Conservation (phyloP, 1,140 invertebrate species). For the Caenorhabditis latens region DNA sequence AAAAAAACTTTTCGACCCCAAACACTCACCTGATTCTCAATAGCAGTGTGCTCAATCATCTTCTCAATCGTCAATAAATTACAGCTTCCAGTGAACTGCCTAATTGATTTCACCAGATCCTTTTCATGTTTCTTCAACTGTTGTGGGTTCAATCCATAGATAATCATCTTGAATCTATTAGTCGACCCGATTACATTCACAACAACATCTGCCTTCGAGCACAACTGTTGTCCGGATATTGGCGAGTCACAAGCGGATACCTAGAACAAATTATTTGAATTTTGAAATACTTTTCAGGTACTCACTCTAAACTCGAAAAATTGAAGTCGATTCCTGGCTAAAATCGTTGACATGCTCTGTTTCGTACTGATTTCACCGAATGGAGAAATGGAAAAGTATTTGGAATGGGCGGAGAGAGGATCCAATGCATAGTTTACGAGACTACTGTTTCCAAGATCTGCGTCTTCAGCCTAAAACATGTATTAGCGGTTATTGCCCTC, state of each 20-base stretch:
- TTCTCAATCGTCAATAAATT: conserved; percentile 70
- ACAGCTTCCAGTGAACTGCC: conserved; percentile 72
- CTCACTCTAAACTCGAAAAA: conserved; percentile 70
- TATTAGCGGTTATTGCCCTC: neutral
- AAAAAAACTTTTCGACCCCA: neutral
- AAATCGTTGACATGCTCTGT: conserved; percentile 71
- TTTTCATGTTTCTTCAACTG: conserved; percentile 71
- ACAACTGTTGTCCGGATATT: conserved; percentile 68
- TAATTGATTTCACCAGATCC: conserved; percentile 65
- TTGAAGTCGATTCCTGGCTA: conserved; percentile 63
- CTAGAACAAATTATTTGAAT: conserved; percentile 42
- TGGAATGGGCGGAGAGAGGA: conserved; percentile 67
- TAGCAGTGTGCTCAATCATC: conserved; percentile 66
- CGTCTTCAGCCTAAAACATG: conserved; percentile 70
- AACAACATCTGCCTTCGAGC: conserved; percentile 71
- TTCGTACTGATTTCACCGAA: conserved; percentile 71
- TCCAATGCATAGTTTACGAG: conserved; percentile 73
- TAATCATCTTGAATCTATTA: conserved; percentile 72
- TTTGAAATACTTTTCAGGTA: neutral
- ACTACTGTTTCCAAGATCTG: conserved; percentile 72
- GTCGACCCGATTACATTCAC: conserved; percentile 71
- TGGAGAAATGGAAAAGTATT: conserved; percentile 72
- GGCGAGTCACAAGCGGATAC: conserved; percentile 75
- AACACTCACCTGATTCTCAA: conserved; percentile 56
- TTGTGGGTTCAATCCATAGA: conserved; percentile 69